Evolutionary conservation across 2,888 invertebrate species (phyloP), one percentile per base, ranked within the genome.

Genomic region (Drosophila koepferae): DNA sequence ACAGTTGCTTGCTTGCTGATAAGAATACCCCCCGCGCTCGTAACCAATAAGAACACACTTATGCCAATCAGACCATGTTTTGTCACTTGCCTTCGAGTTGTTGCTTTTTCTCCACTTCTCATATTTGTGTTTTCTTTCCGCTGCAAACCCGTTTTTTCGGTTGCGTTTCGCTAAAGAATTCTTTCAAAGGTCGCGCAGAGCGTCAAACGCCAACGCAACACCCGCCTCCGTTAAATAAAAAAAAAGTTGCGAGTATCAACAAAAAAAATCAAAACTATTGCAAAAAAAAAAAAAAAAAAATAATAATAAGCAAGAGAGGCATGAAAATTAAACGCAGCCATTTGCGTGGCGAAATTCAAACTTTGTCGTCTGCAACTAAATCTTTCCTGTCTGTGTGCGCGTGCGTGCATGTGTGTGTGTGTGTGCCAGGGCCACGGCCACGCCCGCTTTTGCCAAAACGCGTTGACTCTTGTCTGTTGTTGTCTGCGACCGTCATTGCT

Each of bases 311-410:
- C 36, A 65, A 68, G 71, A 70, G 53, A 58, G 71, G 61, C 72
- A 79, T 67, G 62, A 74, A 79, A 87, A 76, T 63, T 73, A 79
- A 85, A 63, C 74, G 63, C 62, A 72, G 68, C 59, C 68, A 82
- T 84, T 86, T 82, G 78, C 74, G 83, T 88, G 83, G 88, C 74
- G 77, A 83, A 86, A 88, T 85, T 87, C 79, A 85, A 82, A 85
- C 71, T 74, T 75, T 75, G 71, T 63, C 61, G 63, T 61, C 63
- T 46, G 51, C 54, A 66, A 60, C 63, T 62, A 34, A 75, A 68
- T 63, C 38, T 64, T 28, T 72, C 62, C 67, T 72, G n/a, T 69
- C 46, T 63, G 60, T 63, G 48, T 58, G 56, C 54, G 58, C 55
- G 41, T 49, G 18, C 31, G 46, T 58, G 18, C 58, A 28, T 72